Evolutionary conservation across 53 echinoderm and acorn worm genomes (phyloP), one percentile per base, ranked within the genome.

Genomic region (Glandiceps talaboti): DNA sequence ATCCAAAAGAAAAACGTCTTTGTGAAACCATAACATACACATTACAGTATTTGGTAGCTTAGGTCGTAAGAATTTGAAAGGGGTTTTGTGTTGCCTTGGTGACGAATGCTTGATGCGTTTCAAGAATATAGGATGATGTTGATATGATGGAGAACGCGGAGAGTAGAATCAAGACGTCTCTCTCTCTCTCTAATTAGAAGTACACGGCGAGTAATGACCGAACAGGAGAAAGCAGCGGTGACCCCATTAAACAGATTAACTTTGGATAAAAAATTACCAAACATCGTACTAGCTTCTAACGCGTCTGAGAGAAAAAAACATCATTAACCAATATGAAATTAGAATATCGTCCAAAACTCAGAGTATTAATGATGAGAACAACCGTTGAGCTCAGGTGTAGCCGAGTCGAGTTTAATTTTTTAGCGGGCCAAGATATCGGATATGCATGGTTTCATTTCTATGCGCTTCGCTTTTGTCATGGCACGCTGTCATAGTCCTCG

Each of bases 341-440:
- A 80, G 79, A 80, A n/a, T 29, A 33, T n/a, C 85, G 80, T 80
- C 76, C 32, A 45, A 45, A 45, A n/a, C n/a, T n/a, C 20, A 20
- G 64, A 45, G 20, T 20, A 45, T 20, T 45, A 45, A 45, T 45
- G 64, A 45, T 45, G 64, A 45, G 64, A 12, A 45, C 80, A 79
- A 87, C 79, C 29, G 80, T 27, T 33, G 83, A 79, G 80, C 87
- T 87, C 87, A 87, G 87, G 87, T 87, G 87, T 73, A 80, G 80
- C 73, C 33, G 31, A 80, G 76, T 80, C 75, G 74, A 80, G 87
- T 87, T 33, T 87, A 87, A 87, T 87, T 83, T 87, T 83, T 87
- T 87, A 87, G 87, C 76, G 80, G 76, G 76, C 75, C 80, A 64
- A 76, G 79, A 30, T 26, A 85, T 80, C 75, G 80, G 76, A 28